phyloP scores from a whole-genome alignment of 1,140 invertebrate species.

The Brachionus paranguensis region DNA sequence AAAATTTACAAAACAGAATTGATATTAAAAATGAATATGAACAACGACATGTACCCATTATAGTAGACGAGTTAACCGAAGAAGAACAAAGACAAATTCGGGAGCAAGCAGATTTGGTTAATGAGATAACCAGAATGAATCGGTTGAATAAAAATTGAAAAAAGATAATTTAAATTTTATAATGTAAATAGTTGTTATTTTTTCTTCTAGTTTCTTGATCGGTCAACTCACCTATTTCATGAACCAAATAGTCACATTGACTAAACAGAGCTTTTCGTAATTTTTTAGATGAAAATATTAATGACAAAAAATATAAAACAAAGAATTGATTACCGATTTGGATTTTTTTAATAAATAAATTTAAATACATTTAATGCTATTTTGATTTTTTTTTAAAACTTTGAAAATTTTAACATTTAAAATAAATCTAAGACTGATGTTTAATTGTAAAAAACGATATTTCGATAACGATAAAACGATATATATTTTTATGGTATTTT shows the following conservation, averaged over 20 bases:
- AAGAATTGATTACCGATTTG: background rate
- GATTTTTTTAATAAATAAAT: background rate
- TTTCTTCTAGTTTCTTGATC: background rate
- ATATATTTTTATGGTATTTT: too few relatives aligned
- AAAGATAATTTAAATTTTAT: background rate
- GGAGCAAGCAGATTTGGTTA: background rate
- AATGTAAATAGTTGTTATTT: conserved; percentile 18
- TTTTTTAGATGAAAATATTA: background rate
- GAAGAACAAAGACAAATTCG: background rate
- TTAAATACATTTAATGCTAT: background rate
- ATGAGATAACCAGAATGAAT: conserved; percentile 19
- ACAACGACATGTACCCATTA: conserved; percentile 40
- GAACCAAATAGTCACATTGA: background rate
- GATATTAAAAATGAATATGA: conserved; percentile 46
- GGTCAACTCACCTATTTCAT: background rate
- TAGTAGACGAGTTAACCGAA: background rate
- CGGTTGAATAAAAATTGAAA: conserved; percentile 6
- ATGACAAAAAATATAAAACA: background rate
- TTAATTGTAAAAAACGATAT: too few relatives aligned
- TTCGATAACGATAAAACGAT: too few relatives aligned
- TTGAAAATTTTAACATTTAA: background rate
- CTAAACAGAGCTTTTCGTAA: background rate
- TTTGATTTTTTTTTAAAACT: background rate
- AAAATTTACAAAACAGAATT: conserved; percentile 35
- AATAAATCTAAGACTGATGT: too few relatives aligned